Percentiles rank a stretch among this genome's conserved stretches.
These are phyloP conservation scores for Hirundo rustica DNA, from an alignment of 2,797 vertebrate species.

Conservation along the genomic window DNA sequence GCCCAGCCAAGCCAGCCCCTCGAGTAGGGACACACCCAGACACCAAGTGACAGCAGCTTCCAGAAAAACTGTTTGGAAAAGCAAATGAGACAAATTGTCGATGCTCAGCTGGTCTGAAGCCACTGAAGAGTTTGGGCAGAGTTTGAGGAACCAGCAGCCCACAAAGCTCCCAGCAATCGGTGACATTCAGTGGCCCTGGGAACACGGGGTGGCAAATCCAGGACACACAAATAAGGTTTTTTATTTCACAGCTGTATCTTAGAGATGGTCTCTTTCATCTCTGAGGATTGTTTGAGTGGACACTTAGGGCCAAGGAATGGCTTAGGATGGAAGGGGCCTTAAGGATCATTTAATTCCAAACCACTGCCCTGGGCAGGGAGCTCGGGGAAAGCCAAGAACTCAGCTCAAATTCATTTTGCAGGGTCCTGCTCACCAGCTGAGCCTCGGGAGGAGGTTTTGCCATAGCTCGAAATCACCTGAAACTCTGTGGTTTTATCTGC, in stretches of 20 bases:
- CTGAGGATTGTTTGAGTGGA: not conserved
- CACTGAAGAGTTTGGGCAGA: not conserved
- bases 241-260: not conserved
- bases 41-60: not conserved
- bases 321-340: not conserved
- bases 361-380: not conserved
- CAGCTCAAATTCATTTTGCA: not conserved
- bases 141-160: not conserved
- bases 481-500: slow-evolving; percentile 36
- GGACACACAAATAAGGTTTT: not conserved
- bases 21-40: not conserved
- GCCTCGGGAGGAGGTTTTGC: not conserved
- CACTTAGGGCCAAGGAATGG: not conserved
- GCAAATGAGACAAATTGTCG: fast-evolving
- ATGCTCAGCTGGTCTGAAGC: not conserved
- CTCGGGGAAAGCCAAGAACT: not conserved
- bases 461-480: slow-evolving; percentile 7
- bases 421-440: not conserved
- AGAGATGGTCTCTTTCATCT: not conserved
- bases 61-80: not conserved
- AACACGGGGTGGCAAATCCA: not conserved
- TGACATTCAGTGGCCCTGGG: not conserved
- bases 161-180: not conserved
- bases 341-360: not conserved
- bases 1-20: not conserved